Percentiles rank a stretch among this genome's conserved stretches.
phyloP scores from a whole-genome alignment of 2,888 invertebrate genomes.

The Taphrorychus bicolor region DNA sequence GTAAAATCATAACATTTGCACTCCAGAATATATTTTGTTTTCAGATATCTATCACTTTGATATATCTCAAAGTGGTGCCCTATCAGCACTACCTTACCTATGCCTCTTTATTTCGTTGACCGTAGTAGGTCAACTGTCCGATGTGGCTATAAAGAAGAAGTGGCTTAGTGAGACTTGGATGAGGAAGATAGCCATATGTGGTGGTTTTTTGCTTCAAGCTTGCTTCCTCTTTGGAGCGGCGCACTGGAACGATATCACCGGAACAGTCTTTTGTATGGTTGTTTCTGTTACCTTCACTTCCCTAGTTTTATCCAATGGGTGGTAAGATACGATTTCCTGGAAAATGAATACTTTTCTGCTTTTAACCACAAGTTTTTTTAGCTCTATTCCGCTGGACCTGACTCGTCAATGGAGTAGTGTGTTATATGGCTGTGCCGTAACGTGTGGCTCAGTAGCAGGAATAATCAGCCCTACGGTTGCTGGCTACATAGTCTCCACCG shows the following conservation, averaged over 20 bases:
- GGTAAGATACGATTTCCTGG: conserved; percentile 12
- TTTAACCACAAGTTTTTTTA: not conserved
- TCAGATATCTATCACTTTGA: conserved; percentile 27
- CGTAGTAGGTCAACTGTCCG: conserved; percentile 83
- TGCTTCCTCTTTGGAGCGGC: conserved; percentile 85
- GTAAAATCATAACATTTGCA: too few relatives aligned
- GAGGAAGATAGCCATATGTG: conserved; percentile 70
- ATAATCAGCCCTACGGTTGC: conserved; percentile 36
- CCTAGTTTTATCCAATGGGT: conserved; percentile 28
- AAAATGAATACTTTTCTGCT: not conserved
- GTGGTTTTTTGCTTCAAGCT: conserved; percentile 78
- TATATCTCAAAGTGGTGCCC: conserved; percentile 51
- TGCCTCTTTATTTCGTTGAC: conserved; percentile 84
- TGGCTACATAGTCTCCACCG: conserved; percentile 31
- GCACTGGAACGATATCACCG: conserved; percentile 68
- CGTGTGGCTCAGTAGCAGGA: conserved; percentile 33
- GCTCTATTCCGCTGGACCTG: conserved; percentile 22
- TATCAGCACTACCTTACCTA: conserved; percentile 87
- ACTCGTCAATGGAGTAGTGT: conserved; percentile 29
- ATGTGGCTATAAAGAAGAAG: conserved; percentile 71
- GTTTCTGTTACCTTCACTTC: conserved; percentile 40
- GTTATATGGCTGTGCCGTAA: conserved; percentile 27
- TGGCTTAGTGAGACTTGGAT: conserved; percentile 76
- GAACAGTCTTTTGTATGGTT: conserved; percentile 40
- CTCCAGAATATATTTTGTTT: too few relatives aligned